Conservation (phyloP, 1,140 invertebrate species). For the Hormaphis cornu region DNA sequence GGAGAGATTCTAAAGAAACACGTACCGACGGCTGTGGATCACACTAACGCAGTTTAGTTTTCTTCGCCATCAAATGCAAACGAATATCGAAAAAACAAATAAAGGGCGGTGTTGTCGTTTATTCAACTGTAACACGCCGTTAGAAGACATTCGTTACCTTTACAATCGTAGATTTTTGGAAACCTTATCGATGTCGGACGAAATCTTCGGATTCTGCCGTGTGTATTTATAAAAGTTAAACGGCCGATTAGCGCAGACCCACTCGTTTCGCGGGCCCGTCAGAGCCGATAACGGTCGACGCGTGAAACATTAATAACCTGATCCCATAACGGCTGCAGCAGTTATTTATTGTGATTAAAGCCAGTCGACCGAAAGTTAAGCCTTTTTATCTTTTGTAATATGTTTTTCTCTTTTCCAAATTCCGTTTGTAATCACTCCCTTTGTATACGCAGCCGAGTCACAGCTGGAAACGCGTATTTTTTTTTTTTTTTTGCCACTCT, state of each 20-base stretch:
- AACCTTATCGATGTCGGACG: neutral
- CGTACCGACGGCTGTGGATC: too few species aligned
- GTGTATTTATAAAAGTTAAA: slow-evolving; percentile 19
- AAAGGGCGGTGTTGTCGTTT: too few species aligned
- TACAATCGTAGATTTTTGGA: neutral
- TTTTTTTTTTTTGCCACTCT: too few species aligned
- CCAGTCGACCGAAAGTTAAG: neutral
- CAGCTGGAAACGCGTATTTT: too few species aligned
- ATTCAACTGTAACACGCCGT: too few species aligned
- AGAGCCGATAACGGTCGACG: neutral
- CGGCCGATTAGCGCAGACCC: neutral
- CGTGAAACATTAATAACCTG: slow-evolving; percentile 11
- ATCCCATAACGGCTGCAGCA: neutral
- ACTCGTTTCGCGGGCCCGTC: neutral
- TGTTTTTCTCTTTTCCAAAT: neutral
- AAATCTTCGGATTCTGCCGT: neutral
- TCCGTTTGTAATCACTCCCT: too few species aligned
- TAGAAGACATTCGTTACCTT: too few species aligned
- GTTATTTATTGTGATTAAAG: neutral
- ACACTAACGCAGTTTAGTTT: too few species aligned
- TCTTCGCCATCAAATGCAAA: too few species aligned
- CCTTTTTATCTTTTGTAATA: neutral
- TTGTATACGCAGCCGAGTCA: too few species aligned
- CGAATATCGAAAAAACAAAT: too few species aligned
- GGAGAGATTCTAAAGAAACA: too few species aligned